Evolutionary conservation across 2,113 vertebrate species (phyloP).

Genomic region (Callipepla squamata): DNA sequence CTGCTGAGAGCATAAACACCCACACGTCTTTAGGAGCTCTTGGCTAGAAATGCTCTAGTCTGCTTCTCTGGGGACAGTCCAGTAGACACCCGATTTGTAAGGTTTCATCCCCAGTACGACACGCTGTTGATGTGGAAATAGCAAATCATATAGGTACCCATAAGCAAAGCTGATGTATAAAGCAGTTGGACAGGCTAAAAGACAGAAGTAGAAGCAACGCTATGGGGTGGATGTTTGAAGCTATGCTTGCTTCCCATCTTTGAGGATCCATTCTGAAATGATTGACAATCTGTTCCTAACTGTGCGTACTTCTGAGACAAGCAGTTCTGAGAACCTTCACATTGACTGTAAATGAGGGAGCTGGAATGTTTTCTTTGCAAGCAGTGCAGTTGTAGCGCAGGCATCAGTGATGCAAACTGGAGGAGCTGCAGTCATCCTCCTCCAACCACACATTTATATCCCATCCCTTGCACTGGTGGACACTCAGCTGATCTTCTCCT

Average conservation of each 20-base stretch:
- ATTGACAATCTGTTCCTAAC: background rate
- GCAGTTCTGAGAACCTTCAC: background rate
- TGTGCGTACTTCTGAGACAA: background rate
- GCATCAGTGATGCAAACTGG: background rate
- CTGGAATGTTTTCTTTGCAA: background rate
- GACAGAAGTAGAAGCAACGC: background rate
- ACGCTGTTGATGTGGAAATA: background rate
- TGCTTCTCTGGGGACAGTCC: background rate
- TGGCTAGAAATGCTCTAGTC: background rate
- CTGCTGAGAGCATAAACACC: background rate
- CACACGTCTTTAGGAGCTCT: rapidly evolving
- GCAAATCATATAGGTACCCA: rapidly evolving
- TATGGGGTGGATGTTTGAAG: background rate
- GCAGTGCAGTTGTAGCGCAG: background rate
- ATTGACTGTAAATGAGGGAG: background rate
- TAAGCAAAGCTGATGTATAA: background rate
- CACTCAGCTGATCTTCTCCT: background rate
- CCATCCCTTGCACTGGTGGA: background rate
- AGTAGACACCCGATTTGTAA: background rate
- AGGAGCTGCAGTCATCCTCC: background rate
- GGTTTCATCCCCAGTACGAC: background rate
- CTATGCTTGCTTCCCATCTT: rapidly evolving
- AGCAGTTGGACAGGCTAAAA: background rate
- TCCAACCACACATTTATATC: background rate
- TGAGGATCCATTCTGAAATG: background rate